Evolutionary conservation across 2,113 vertebrate species (phyloP).

Genomic region (Saccopteryx bilineata): DNA sequence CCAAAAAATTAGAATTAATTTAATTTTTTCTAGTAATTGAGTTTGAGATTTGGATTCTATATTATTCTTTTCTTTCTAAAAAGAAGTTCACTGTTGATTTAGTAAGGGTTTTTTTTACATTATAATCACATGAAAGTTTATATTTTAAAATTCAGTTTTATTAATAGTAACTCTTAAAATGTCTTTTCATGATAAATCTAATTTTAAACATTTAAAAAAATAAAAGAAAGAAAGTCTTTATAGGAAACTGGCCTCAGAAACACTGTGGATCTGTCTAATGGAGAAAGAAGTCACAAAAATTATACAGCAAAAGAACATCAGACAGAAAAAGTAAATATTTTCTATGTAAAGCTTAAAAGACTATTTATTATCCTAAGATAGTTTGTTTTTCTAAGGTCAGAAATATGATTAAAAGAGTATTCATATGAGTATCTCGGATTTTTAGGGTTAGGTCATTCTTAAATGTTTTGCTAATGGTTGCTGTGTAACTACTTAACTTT

Average conservation of each 20-base stretch:
- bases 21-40: constrained; percentile 50
- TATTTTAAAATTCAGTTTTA: constrained; percentile 59
- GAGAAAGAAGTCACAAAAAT: constrained; percentile 60
- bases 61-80: constrained; percentile 70
- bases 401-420: neutral
- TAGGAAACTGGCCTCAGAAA: constrained; percentile 9
- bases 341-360: constrained; percentile 60
- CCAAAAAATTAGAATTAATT: constrained; percentile 32
- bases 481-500: neutral
- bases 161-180: constrained; percentile 72
- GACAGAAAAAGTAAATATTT: constrained; percentile 72
- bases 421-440: neutral
- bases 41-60: constrained; percentile 39
- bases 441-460: neutral
- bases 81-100: constrained; percentile 54
- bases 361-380: constrained; percentile 69
- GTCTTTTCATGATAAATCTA: constrained; percentile 52
- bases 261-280: constrained; percentile 45
- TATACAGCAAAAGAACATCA: constrained; percentile 29
- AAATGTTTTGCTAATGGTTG: neutral
- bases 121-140: neutral
- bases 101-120: neutral
- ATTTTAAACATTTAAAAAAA: constrained; percentile 61
- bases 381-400: constrained; percentile 51
- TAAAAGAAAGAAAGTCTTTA: constrained; percentile 22